Evolutionary conservation across 1,140 invertebrate species (phyloP).

Genomic region (Drosophila bocqueti): DNA sequence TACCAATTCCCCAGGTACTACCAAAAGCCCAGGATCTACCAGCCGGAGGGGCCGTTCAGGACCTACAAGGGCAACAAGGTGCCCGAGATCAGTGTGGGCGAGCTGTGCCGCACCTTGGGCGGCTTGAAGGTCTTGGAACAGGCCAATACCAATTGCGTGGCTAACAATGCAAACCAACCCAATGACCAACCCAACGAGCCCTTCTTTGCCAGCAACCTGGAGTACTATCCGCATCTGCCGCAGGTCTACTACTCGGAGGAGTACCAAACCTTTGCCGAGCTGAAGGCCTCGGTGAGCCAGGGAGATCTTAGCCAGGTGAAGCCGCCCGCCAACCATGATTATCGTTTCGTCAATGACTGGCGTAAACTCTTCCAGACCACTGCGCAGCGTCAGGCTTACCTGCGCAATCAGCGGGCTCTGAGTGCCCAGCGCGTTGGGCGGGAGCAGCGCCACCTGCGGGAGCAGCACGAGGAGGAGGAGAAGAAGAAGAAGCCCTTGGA

Average conservation of each 20-base stretch:
- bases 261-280: conserved; percentile 27
- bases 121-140: background rate
- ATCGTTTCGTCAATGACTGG: background rate
- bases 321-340: background rate
- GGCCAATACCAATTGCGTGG: background rate
- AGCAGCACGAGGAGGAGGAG: background rate
- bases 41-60: background rate
- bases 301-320: conserved; percentile 10
- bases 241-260: conserved; percentile 11
- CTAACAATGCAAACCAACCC: background rate
- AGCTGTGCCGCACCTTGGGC: conserved; percentile 4
- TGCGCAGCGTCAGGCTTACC: background rate
- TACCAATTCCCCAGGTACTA: too few species aligned
- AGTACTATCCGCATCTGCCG: conserved; percentile 51
- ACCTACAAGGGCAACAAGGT: background rate
- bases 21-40: background rate
- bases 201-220: conserved; percentile 53
- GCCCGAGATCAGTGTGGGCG: background rate
- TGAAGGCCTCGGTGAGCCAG: background rate
- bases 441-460: background rate
- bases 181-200: conserved; percentile 11
- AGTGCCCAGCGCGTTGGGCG: background rate
- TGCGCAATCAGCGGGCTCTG: conserved; percentile 5
- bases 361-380: background rate
- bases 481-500: background rate